These are phyloP conservation scores for Aplysina aerophoba DNA, from an alignment of 37 sponge, comb jelly and placozoan species.

Conservation along the genomic window DNA sequence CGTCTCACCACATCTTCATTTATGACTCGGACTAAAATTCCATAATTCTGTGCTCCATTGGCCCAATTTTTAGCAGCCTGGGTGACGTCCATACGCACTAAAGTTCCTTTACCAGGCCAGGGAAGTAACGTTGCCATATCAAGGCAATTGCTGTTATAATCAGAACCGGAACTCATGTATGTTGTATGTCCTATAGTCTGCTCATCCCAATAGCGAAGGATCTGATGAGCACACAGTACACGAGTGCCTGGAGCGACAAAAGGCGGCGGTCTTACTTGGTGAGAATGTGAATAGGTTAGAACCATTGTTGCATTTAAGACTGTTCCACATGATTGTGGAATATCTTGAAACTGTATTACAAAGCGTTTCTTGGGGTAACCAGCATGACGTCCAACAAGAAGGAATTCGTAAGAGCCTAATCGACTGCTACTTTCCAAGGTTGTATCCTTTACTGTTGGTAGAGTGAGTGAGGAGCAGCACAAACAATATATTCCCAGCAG, in stretches of 20 bases:
- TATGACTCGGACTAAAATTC: neutral
- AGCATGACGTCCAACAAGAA: neutral
- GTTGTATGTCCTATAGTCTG: neutral
- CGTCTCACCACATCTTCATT: neutral
- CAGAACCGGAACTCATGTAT: neutral
- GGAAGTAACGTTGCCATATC: neutral
- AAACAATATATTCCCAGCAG: too few species aligned
- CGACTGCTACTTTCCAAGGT: neutral
- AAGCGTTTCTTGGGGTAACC: neutral
- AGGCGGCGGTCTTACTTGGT: neutral
- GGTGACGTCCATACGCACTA: neutral
- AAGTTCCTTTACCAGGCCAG: neutral
- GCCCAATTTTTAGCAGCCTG: neutral
- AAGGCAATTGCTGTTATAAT: neutral
- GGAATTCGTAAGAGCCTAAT: neutral
- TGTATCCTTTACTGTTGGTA: neutral
- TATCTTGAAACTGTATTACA: neutral
- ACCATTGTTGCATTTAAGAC: neutral
- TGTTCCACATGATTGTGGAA: neutral
- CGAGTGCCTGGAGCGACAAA: neutral
- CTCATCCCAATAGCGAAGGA: neutral
- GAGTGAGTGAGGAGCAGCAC: too few species aligned
- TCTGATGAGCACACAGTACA: neutral
- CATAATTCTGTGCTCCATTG: constrained; percentile 10
- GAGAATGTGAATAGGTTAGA: neutral